Evolutionary conservation across 2,797 vertebrate genomes (phyloP).

Genomic region (Onychomys arenicola): DNA sequence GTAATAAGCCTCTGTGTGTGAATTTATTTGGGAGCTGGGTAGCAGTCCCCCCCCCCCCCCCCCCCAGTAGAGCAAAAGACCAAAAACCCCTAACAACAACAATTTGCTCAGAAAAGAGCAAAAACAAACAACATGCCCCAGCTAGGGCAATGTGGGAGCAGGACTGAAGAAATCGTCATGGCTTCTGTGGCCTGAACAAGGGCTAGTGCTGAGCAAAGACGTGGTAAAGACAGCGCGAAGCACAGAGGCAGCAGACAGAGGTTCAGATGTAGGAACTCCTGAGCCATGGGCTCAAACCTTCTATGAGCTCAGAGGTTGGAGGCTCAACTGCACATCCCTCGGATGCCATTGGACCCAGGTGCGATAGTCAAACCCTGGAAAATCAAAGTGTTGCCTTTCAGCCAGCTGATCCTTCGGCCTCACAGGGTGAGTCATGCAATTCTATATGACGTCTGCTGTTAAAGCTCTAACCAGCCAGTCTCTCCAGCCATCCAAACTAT

Average conservation of each 20-base stretch:
- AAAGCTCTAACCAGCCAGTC: conserved; percentile 20
- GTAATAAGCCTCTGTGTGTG: too few relatives aligned
- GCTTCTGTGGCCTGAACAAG: not conserved
- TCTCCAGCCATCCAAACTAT: not conserved
- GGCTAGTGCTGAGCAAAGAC: not conserved
- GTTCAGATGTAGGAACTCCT: not conserved
- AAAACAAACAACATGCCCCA: too few relatives aligned
- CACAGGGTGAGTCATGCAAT: not conserved
- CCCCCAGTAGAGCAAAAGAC: too few relatives aligned
- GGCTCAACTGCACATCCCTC: not conserved
- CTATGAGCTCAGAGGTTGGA: not conserved
- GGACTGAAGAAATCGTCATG: not conserved
- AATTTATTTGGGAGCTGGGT: too few relatives aligned
- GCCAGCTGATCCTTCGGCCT: not conserved
- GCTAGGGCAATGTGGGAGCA: too few relatives aligned
- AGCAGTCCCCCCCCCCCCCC: too few relatives aligned
- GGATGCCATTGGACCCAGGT: not conserved
- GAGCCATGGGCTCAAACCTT: not conserved
- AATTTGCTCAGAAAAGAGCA: too few relatives aligned
- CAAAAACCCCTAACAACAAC: too few relatives aligned
- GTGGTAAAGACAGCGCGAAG: not conserved
- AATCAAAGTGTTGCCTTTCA: not conserved
- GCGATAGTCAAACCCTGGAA: not conserved
- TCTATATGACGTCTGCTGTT: conserved; percentile 12
- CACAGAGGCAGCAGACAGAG: not conserved